Base-by-base conservation (phyloP, 2,888 invertebrate genomes). In the Rotaria macrura region DNA sequence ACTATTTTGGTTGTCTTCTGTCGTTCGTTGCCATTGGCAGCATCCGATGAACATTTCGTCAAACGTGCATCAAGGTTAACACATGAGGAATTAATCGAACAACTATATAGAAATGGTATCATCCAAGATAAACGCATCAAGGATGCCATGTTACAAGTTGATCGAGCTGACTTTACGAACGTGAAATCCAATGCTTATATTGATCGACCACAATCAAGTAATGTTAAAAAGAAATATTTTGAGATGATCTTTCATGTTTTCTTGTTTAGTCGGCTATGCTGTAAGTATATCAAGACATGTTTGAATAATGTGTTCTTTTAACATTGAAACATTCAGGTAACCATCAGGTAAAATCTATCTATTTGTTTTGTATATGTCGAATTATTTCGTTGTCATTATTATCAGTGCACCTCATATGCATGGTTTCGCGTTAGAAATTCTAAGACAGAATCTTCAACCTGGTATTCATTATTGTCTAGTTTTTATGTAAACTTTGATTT, bases 341-440 rank as follows among this genome's bases (percentile, higher is more conserved):
- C 65, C 5, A 65, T 34, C 20, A 65, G 65, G 34, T 65, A 65
- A 20, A 34, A 20, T 43, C 9, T 43, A 43, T 12, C 43, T 43
- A 43, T 43, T 38, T n/a, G 2, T 1, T 23, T 40, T 10, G 23
- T 5, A 38, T 9, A 40, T n/a, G 43, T 79, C 0, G 9, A 10
- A n/a, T 79, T 10, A n/a, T 79, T 10, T 79, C 10, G n/a, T 43
- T 49, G 14, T 49, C 17, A 49, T 17, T 49, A 49, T 49, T 49
- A 17, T 49, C 43, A 79, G 79, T 79, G 79, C 43, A n/a, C 79
- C 43, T 43, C 86, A 86, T 85, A 86, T 86, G 86, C 91, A 91
- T 89, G 91, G 91, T 3, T 90, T 90, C 89, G 91, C 91, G 52
- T 87, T 91, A 83, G 90, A 91, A 87, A 85, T 90, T n/a, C 87